Percentiles rank a stretch among this genome's conserved stretches.
Evolutionary conservation across 2,113 vertebrate genomes (phyloP).

Genomic region (Sylvia atricapilla): DNA sequence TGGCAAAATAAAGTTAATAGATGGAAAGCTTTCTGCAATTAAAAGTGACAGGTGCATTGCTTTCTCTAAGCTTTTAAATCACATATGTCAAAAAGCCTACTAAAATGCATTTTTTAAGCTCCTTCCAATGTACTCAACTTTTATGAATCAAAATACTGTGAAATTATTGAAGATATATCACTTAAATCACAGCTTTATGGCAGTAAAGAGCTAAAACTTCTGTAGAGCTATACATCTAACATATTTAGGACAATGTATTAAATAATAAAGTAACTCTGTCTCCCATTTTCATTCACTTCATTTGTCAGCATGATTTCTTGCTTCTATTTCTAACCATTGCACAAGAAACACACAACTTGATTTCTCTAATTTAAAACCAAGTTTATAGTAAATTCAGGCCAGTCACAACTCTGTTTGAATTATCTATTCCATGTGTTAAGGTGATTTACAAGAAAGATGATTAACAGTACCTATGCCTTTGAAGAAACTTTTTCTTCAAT

Average conservation of each 20-base stretch:
- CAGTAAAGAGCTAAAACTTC: constrained; percentile 5
- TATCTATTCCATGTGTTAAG: background rate
- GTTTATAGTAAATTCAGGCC: background rate
- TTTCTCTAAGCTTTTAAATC: constrained; percentile 60
- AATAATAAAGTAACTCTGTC: background rate
- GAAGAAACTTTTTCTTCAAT: background rate
- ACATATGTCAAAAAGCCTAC: constrained; percentile 44
- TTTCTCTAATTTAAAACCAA: background rate
- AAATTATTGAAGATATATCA: constrained; percentile 21
- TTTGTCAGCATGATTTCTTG: background rate
- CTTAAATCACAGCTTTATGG: background rate
- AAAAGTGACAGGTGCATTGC: constrained; percentile 59
- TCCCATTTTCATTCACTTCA: background rate
- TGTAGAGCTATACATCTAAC: background rate
- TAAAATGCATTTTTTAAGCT: constrained; percentile 57
- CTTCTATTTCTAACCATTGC: background rate
- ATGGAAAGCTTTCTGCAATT: constrained; percentile 66
- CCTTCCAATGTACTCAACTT: constrained; percentile 51
- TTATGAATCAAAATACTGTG: constrained; percentile 7
- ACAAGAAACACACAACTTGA: background rate
- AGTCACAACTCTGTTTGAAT: background rate
- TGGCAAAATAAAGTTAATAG: constrained; percentile 69
- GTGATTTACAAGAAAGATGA: background rate
- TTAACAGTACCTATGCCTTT: background rate
- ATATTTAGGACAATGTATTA: background rate